Base-by-base conservation (phyloP, 2,888 invertebrate genomes). In the Agriopis marginaria region DNA sequence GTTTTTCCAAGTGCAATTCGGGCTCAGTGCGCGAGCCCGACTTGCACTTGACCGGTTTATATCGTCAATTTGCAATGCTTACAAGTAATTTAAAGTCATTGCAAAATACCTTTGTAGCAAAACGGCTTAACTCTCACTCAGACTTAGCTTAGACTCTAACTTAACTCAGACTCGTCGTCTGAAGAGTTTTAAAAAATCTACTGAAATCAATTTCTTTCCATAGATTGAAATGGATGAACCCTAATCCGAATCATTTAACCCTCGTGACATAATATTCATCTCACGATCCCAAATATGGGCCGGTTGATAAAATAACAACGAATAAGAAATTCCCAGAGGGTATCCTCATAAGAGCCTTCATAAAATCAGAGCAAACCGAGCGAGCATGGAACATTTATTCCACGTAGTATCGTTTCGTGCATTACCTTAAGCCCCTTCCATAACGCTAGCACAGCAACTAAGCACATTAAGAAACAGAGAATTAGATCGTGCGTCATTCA, bases 301-400 rank as follows among this genome's bases (percentile, higher is more conserved):
- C 50, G 63, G 63, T 68, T 66, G 66, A 72, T 60, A 71, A 64
- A 75, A 74, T 72, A 75, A 69, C 71, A 70, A 62, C 54, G 55
- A 61, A 68, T 72, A 71, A 71, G 71, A 71, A 72, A 70, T 68
- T 73, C 67, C 40, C 68, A 32, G 68, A 75, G 60, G 60, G 67
- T 72, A 58, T 65, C 32, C 62, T 65, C 70, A 66, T 72, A 65
- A 72, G 61, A 53, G 67, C 72, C 59, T 58, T 54, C 58, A 74
- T 76, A 76, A 76, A 79, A 77, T 78, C 74, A 74, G 73, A 77
- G 76, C 70, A 70, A 76, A 74, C 75, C 51, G 63, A 74, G 68
- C 71, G 55, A 63, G 70, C 64, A 63, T 60, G 53, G 54, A 60
- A 65, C 72, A 63, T 76, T 72, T 75, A 77, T 75, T 72, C 67